Conservation (phyloP, 2,113 vertebrate genomes). For the Rynchops niger region DNA sequence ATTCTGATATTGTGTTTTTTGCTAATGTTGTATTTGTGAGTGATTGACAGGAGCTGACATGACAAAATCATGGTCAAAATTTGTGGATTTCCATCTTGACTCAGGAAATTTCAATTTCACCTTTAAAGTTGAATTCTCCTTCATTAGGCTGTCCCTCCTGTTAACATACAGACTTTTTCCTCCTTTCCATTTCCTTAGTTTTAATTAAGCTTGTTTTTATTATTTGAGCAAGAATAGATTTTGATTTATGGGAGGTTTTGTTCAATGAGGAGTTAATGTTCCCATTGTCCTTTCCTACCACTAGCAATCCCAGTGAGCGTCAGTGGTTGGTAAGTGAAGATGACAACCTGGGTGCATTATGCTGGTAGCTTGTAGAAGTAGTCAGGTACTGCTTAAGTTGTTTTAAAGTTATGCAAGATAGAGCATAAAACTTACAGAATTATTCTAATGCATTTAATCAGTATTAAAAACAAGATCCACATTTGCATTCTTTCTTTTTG, state of each 20-base stretch:
- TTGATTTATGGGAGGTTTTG: background rate
- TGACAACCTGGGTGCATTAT: background rate
- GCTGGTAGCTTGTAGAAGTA: background rate
- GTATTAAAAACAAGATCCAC: slow-evolving; percentile 31
- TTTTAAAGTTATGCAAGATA: background rate
- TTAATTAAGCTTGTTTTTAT: background rate
- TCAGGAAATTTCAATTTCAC: background rate
- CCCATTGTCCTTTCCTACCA: background rate
- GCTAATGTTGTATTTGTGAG: background rate
- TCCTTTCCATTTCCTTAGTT: background rate
- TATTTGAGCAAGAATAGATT: background rate
- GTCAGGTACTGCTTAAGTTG: background rate
- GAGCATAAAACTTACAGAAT: background rate
- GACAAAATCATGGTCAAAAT: background rate
- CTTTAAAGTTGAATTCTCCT: background rate
- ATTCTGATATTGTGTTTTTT: background rate
- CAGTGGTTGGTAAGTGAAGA: background rate
- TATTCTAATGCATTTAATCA: slow-evolving; percentile 29
- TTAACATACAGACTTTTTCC: background rate
- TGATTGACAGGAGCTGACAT: background rate
- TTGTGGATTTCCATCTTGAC: background rate
- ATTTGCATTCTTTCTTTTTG: slow-evolving; percentile 48
- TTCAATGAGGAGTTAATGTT: background rate
- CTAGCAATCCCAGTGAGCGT: background rate
- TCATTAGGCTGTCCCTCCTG: background rate